Base-by-base conservation (phyloP, 2,888 invertebrate species). In the Willowsia nigromaculata region DNA sequence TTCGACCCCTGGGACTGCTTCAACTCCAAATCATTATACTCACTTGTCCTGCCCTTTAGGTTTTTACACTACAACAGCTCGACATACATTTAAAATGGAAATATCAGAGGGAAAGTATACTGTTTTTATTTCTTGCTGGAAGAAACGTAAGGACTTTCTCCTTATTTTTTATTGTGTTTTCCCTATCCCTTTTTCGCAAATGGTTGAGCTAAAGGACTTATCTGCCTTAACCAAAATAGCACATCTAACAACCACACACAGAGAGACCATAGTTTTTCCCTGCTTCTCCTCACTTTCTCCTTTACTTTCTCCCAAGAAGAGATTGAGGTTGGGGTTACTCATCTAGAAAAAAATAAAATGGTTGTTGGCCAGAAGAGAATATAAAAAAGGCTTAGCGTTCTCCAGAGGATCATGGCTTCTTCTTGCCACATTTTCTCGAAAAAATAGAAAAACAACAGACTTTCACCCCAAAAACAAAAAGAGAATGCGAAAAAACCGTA, bases 251-350 rank as follows among this genome's bases (percentile, higher is more conserved):
- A 1, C 56, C 22, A 6, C 27, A 47, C 27, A 27, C 47, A 22
- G 13, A 47, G n/a, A 47, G 1, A 18, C 18, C 22, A 56, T 56
- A 56, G 3, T 13, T 5, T 56, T 76, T 0, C 1, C 18, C 1
- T 71, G 1, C 11, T 71, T 22, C 11, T 9, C 5, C 50, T 6
- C 1, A n/a, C 50, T n/a, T 2, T 4, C 18, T 1, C 18, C 4
- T n/a, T 2, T 1, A 22, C 1, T 80, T 56, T 6, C 59, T 37
- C 30, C 27, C n/a, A 53, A 81, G 62, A 62, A 62, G 37, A 74
- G 85, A 85, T 85, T 85, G 85, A 85, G 76, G 85, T 59, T 85
- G 85, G 76, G 78, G 85, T 85, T 85, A 65, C 62, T 85, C 85
- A 78, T 85, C 76, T 47, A 78, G 78, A 78, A 85, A 78, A 56